Conservation (phyloP, 2,797 vertebrate genomes). For the Neosalanx taihuensis region DNA sequence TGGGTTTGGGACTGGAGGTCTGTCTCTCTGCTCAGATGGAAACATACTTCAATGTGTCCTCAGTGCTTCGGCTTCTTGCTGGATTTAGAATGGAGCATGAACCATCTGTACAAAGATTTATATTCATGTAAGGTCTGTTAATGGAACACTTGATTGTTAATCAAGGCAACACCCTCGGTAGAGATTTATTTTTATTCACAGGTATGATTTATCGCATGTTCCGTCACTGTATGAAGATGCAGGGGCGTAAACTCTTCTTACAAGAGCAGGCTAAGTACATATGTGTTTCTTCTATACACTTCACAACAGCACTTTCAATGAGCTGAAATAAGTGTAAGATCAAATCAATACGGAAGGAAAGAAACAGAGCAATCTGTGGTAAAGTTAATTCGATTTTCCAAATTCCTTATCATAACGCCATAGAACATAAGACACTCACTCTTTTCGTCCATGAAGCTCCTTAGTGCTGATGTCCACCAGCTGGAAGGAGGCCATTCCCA, state of each 20-base stretch:
- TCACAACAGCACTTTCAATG: too few relatives aligned
- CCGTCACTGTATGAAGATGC: too few relatives aligned
- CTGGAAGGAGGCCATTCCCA: slow-evolving; percentile 18
- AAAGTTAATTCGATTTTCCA: too few relatives aligned
- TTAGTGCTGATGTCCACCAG: slow-evolving; percentile 29
- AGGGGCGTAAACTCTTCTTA: too few relatives aligned
- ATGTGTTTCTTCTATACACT: too few relatives aligned
- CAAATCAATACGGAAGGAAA: too few relatives aligned
- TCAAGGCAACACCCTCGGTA: background rate
- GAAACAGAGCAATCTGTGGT: too few relatives aligned
- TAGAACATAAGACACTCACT: slow-evolving; percentile 26
- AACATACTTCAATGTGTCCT: slow-evolving; percentile 47
- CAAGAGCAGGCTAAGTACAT: too few relatives aligned
- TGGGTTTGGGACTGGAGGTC: slow-evolving; percentile 19
- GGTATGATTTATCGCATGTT: too few relatives aligned
- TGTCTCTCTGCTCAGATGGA: slow-evolving; percentile 45
- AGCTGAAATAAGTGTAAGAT: too few relatives aligned
- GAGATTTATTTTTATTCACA: background rate
- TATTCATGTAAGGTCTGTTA: background rate
- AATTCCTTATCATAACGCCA: background rate
- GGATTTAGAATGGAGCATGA: slow-evolving; percentile 40
- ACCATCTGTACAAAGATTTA: slow-evolving; percentile 38
- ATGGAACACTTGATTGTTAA: background rate
- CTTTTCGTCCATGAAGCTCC: slow-evolving; percentile 31
- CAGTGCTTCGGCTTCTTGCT: slow-evolving; percentile 42